phyloP scores from a whole-genome alignment of 2,113 vertebrate species.

The Xiphophorus maculatus region DNA sequence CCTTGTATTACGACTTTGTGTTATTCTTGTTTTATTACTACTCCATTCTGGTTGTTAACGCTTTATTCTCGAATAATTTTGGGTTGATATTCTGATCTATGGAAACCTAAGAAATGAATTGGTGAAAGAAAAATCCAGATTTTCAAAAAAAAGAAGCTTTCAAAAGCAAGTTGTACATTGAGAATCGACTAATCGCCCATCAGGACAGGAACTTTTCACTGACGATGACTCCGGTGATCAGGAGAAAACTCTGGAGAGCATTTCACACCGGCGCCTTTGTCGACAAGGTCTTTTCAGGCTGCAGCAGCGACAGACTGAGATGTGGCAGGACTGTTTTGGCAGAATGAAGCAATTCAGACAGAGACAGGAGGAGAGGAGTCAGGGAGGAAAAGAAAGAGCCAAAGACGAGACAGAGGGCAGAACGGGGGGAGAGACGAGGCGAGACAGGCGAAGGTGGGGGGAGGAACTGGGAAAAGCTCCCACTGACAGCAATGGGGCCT shows the following conservation, averaged over 20 bases:
- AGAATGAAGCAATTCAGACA: conserved; percentile 67
- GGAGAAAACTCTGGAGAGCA: conserved; percentile 54
- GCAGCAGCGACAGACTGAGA: conserved; percentile 64
- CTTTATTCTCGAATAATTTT: no score
- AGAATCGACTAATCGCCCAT: no score
- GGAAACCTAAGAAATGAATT: no score
- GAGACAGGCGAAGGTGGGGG: conserved; percentile 51
- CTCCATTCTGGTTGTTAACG: no score
- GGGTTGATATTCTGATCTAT: no score
- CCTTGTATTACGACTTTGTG: no score
- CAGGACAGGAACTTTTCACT: conserved; percentile 7
- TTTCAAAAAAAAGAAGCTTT: no score
- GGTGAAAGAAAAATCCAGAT: no score
- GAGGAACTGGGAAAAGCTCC: conserved; percentile 62
- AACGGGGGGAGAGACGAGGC: conserved; percentile 19
- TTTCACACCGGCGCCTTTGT: conserved; percentile 70
- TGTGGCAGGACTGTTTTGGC: conserved; percentile 63
- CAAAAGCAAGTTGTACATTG: no score
- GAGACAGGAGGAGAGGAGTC: conserved; percentile 30
- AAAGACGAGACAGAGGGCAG: conserved; percentile 51
- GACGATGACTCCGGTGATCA: conserved; percentile 30
- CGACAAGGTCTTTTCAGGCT: conserved; percentile 62
- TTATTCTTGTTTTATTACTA: no score
- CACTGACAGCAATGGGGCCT: conserved; percentile 70
- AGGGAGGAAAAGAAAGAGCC: conserved; percentile 47